phyloP scores from a whole-genome alignment of 2,888 invertebrate species.

The Hetaerina titia region DNA sequence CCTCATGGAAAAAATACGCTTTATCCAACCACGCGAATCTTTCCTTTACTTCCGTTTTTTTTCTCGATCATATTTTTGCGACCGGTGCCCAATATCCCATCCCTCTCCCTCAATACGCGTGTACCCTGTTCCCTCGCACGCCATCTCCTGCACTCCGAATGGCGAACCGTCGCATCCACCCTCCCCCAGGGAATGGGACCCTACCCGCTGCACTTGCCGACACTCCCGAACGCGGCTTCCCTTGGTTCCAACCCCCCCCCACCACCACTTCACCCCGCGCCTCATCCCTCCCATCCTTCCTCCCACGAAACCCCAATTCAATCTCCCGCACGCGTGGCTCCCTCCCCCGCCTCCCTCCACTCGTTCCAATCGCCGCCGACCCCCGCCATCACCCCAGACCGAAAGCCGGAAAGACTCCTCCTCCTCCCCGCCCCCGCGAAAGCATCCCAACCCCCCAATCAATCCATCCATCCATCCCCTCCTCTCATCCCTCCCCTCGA shows the following conservation, averaged over 20 bases:
- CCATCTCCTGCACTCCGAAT: neutral
- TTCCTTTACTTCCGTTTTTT: neutral
- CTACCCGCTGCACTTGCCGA: neutral
- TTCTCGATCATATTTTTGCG: constrained; percentile 3
- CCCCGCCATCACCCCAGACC: neutral
- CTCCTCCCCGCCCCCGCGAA: neutral
- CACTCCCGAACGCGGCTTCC: neutral
- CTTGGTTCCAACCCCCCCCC: neutral
- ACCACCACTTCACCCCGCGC: neutral
- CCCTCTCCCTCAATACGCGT: neutral
- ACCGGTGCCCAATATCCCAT: neutral
- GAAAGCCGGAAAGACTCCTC: no score
- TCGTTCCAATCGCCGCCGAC: neutral
- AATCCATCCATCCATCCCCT: neutral
- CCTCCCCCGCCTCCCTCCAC: neutral
- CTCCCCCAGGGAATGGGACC: neutral
- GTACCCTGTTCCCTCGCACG: neutral
- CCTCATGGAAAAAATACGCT: neutral
- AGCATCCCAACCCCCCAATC: neutral
- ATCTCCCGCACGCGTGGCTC: constrained; percentile 13
- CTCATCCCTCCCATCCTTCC: neutral
- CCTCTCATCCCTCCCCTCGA: neutral
- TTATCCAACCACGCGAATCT: constrained; percentile 9
- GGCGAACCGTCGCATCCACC: neutral
- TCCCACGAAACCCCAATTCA: neutral